phyloP scores from a whole-genome alignment of 2,797 vertebrate genomes.

The Thripadectes ignobilis region DNA sequence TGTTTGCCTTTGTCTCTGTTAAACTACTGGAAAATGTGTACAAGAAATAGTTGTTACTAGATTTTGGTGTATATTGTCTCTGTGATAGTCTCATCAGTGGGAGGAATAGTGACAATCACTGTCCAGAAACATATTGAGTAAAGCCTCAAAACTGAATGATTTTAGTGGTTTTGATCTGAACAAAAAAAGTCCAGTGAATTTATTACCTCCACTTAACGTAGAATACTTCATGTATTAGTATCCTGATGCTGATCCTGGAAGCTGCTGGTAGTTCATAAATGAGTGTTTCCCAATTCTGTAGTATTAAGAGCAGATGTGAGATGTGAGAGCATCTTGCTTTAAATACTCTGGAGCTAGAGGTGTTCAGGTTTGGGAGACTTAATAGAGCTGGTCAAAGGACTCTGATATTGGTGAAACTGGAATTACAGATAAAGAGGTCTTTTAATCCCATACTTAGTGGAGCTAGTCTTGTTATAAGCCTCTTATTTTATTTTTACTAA shows the following conservation, averaged over 20 bases:
- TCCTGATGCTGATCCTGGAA: neutral
- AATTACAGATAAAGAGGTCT: neutral
- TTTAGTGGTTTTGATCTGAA: neutral
- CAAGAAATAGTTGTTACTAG: conserved; percentile 11
- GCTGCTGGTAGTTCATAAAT: neutral
- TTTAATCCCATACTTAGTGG: neutral
- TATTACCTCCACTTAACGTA: neutral
- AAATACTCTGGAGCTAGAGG: neutral
- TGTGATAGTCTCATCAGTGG: neutral
- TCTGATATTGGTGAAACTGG: neutral
- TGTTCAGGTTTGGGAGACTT: neutral
- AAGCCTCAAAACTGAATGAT: neutral
- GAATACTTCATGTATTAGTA: neutral
- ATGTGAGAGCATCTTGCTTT: neutral
- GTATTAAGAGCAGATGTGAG: neutral
- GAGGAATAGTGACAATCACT: neutral
- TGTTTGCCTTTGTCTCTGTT: conserved; percentile 13
- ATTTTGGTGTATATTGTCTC: neutral
- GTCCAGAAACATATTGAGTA: neutral
- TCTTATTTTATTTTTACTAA: conserved; percentile 22
- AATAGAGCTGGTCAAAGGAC: neutral
- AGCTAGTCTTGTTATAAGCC: neutral
- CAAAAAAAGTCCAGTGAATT: neutral
- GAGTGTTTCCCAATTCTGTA: neutral
- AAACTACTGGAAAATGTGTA: neutral